Evolutionary conservation across 2,113 vertebrate species (phyloP).

Genomic region (Origma solitaria): DNA sequence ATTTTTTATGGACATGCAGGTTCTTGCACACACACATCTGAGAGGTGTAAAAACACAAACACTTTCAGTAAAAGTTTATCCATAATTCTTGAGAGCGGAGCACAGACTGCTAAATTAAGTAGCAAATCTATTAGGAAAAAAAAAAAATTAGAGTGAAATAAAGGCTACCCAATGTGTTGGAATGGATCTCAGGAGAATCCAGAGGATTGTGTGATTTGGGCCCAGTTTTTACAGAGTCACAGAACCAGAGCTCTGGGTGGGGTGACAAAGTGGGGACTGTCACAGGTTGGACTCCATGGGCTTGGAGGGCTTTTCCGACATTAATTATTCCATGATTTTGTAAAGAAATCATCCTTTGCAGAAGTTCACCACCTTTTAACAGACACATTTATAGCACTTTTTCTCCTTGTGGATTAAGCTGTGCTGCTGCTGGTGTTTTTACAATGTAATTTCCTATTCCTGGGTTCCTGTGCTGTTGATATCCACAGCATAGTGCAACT

Average conservation of each 20-base stretch:
- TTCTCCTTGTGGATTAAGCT: not conserved
- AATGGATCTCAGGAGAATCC: not conserved
- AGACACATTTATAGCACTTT: not conserved
- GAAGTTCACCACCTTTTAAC: not conserved
- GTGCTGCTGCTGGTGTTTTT: not conserved
- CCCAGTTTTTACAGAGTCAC: not conserved
- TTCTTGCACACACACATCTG: not conserved
- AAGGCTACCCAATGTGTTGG: not conserved
- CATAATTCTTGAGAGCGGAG: not conserved
- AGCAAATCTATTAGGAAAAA: not conserved
- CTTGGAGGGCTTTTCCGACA: not conserved
- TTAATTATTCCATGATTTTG: not conserved
- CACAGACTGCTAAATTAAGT: not conserved
- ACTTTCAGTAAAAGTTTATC: not conserved
- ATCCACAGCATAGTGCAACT: not conserved
- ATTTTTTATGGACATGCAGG: fast-evolving
- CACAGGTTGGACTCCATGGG: not conserved
- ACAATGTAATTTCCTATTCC: not conserved
- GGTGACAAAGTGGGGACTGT: too few species aligned
- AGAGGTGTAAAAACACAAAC: not conserved
- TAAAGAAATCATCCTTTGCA: not conserved
- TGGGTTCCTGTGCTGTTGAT: not conserved
- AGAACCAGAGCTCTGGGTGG: not conserved
- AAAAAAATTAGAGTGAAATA: not conserved
- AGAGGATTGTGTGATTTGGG: not conserved